Conservation (phyloP, 2,797 vertebrate genomes). For the Anabas testudineus region DNA sequence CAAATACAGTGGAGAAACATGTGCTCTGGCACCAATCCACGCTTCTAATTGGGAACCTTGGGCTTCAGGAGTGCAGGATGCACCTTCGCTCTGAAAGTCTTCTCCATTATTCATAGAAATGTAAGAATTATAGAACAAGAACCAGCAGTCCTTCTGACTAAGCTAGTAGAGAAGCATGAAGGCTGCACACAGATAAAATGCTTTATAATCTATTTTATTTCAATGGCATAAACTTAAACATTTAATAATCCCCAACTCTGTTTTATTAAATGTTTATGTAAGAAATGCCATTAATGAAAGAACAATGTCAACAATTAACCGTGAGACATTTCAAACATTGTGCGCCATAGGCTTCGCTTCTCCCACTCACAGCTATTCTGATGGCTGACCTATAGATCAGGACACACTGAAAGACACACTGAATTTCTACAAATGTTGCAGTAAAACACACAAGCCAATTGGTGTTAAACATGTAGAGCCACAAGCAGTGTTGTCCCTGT, state of each 20-base stretch:
- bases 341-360: conserved; percentile 33
- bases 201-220: conserved; percentile 69
- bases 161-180: conserved; percentile 61
- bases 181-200: conserved; percentile 66
- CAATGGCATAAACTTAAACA: conserved; percentile 41
- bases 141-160: conserved; percentile 71
- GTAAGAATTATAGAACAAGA: conserved; percentile 80
- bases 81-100: conserved; percentile 83
- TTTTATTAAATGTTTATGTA: no score
- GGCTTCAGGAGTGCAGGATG: conserved; percentile 80
- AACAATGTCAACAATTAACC: conserved; percentile 17
- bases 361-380: conserved; percentile 47
- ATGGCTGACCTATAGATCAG: conserved; percentile 45
- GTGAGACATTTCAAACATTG: conserved; percentile 16
- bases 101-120: conserved; percentile 85
- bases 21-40: conserved; percentile 85
- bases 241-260: conserved; percentile 10
- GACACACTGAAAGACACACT: conserved; percentile 27
- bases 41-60: conserved; percentile 84
- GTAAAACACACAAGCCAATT: conserved; percentile 34
- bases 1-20: conserved; percentile 82
- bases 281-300: conserved; percentile 12
- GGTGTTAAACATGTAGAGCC: conserved; percentile 35
- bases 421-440: conserved; percentile 48
- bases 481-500: conserved; percentile 18